A percentile compares a stretch with the other conserved stretches of the same genome.
Evolutionary conservation across 1,140 invertebrate species (phyloP).

Genomic region (Magallana ariakensis): DNA sequence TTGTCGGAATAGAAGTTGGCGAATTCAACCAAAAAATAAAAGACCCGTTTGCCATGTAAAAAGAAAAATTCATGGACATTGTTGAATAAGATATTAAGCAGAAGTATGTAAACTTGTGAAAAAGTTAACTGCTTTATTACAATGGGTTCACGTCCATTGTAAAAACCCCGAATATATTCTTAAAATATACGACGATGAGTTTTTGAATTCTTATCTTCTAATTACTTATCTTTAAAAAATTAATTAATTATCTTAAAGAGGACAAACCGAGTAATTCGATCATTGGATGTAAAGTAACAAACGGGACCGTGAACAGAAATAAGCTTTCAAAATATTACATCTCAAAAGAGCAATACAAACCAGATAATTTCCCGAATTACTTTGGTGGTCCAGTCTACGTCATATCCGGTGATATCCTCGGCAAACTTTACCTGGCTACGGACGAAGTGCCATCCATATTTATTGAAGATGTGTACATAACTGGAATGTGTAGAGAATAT

Average conservation of each 20-base stretch:
- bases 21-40: not conserved
- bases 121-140: not conserved
- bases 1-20: not conserved
- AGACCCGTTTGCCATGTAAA: not conserved
- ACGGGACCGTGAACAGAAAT: not conserved
- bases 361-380: not conserved
- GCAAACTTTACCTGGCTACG: not conserved
- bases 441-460: not conserved
- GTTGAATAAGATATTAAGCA: not conserved
- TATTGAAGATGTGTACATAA: constrained; percentile 15
- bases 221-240: too few relatives aligned
- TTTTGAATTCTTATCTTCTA: not conserved
- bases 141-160: not conserved
- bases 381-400: not conserved
- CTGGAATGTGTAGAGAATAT: constrained; percentile 12
- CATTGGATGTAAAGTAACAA: constrained; percentile 18
- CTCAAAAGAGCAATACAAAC: not conserved
- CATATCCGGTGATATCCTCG: not conserved
- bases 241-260: not conserved
- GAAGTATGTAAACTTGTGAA: not conserved
- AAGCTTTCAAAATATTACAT: constrained; percentile 21
- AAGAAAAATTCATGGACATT: not conserved
- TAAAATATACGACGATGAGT: not conserved
- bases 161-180: not conserved
- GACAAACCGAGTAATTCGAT: not conserved